Evolutionary conservation across 2,797 vertebrate genomes (phyloP).

Genomic region (Prionace glauca): DNA sequence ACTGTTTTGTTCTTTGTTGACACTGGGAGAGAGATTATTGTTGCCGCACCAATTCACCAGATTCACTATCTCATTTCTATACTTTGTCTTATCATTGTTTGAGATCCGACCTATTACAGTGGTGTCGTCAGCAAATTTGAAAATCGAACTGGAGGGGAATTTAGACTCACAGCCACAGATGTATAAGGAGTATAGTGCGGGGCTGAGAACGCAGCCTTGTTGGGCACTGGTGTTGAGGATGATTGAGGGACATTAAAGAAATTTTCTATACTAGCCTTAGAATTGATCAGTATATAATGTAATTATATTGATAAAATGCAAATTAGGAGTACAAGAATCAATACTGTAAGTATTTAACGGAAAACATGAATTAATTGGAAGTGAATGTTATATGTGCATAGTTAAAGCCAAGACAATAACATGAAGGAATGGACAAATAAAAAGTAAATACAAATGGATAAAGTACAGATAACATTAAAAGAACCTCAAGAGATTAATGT

Average conservation of each 20-base stretch:
- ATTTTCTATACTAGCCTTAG: background rate
- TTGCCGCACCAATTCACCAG: too few species aligned
- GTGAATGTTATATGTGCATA: background rate
- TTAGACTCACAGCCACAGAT: too few species aligned
- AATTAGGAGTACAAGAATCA: background rate
- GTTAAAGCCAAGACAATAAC: background rate
- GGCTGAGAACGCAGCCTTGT: too few species aligned
- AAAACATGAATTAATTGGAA: background rate
- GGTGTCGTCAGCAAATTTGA: too few species aligned
- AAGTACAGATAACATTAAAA: background rate
- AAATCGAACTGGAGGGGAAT: too few species aligned
- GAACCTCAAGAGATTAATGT: background rate
- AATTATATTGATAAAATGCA: background rate
- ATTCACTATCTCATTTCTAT: too few species aligned
- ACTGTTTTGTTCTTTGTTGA: too few species aligned
- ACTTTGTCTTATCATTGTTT: too few species aligned
- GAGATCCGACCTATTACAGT: too few species aligned
- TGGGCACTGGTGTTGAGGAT: too few species aligned
- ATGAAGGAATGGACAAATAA: background rate
- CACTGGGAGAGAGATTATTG: too few species aligned
- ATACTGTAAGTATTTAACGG: background rate
- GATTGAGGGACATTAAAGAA: background rate
- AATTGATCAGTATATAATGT: background rate
- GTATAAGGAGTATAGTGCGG: too few species aligned
- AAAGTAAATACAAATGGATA: conserved; percentile 10